These are phyloP conservation scores for Nasonia oneida DNA, from an alignment of 2,888 invertebrate species.

Conservation along the genomic window DNA sequence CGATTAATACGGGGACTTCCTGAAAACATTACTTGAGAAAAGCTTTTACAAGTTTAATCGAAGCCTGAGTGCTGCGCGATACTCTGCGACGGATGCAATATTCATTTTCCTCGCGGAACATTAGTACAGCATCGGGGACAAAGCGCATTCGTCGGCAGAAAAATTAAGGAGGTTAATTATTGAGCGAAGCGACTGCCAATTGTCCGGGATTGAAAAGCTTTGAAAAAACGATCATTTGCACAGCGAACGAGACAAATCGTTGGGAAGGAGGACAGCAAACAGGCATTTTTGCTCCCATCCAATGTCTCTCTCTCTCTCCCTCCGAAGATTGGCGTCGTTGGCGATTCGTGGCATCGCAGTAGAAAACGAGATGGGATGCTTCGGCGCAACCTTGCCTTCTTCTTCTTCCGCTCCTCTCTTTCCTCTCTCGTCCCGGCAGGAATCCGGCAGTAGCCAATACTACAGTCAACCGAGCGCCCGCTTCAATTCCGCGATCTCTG, in stretches of 20 bases:
- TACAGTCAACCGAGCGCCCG: conserved; percentile 65
- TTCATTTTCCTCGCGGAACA: conserved; percentile 41
- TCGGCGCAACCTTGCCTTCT: conserved; percentile 16
- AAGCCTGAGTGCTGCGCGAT: conserved; percentile 46
- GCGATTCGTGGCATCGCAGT: conserved; percentile 66
- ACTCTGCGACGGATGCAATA: conserved; percentile 46
- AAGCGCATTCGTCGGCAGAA: background rate
- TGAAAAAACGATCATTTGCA: conserved; percentile 52
- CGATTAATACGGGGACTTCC: conserved; percentile 50
- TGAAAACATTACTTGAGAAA: conserved; percentile 36
- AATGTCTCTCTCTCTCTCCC: conserved; percentile 30
- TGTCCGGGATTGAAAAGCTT: conserved; percentile 57
- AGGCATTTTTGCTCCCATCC: conserved; percentile 35
- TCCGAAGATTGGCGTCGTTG: conserved; percentile 63
- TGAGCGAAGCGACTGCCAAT: conserved; percentile 43
- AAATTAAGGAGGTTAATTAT: conserved; percentile 50
- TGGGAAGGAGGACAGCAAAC: conserved; percentile 43
- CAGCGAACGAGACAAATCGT: conserved; percentile 54
- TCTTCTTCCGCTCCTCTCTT: background rate
- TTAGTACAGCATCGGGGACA: conserved; percentile 11
- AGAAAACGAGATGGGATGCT: conserved; percentile 68
- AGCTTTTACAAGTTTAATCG: conserved; percentile 58
- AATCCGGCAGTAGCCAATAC: conserved; percentile 67
- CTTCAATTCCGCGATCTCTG: conserved; percentile 74
- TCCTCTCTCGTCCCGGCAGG: conserved; percentile 52